Base-by-base conservation (phyloP, 2,888 invertebrate species). In the Meteorus colon region DNA sequence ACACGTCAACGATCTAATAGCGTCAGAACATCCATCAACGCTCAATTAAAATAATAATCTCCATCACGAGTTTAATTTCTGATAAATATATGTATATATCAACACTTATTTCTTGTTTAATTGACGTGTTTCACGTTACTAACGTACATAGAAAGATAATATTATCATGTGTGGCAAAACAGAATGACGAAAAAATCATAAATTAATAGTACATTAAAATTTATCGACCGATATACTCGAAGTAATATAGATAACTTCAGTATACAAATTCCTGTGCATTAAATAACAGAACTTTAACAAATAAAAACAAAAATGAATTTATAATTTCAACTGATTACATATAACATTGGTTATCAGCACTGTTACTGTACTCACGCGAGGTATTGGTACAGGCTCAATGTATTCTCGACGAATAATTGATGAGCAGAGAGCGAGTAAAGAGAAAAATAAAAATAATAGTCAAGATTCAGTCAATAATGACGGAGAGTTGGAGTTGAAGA, bases 1-100 rank as follows among this genome's bases (percentile, higher is more conserved):
- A 62, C 62, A 62, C 59, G 48, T 69, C 69, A 68, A 74, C 48
- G 45, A 69, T 62, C 62, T 62, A 34, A 59, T 66, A 59, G 27
- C 19, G 69, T 60, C 63, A 62, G 34, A 41, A 73, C 65, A 65
- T 45, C 74, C 74, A 69, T 69, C 68, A 74, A 63, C 62, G 48
- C 45, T 69, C 68, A 48, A 75, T 75, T 75, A 75, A 75, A 70
- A 70, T 75, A 75, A 68, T 68, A 48, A 68, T 48, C 10, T 12
- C 24, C 27, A n/a, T 68, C 68, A 12, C 51, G n/a, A 68, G 29
- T 68, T 19, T 8, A 24, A 41, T 19, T 66, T 41, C 14, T 14
- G 14, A 45, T 14, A 14, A 16, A n/a, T 48, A n/a, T 48, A n/a
- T 16, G n/a, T 4, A 41, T 12, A n/a, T 48, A n/a, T 5, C 4